Base-by-base conservation (phyloP, 2,888 invertebrate genomes). In the Oscheius sp. region DNA sequence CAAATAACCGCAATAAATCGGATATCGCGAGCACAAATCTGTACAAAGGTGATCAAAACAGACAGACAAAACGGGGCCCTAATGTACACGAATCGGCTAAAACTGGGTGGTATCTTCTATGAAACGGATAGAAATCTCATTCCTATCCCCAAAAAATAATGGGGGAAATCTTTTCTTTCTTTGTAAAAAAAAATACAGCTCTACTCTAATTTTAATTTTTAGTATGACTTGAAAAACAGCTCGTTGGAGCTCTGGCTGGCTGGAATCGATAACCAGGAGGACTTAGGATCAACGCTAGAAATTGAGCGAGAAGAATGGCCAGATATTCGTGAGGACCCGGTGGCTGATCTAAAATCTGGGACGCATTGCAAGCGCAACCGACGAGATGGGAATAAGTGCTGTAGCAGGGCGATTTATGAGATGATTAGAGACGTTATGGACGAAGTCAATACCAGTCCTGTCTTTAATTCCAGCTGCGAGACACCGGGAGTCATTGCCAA, bases 271-370 rank as follows among this genome's bases (percentile, higher is more conserved):
- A 20, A 15, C 25, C 48, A 48, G 12, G 48, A 48, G 12, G 48
- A 48, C 12, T 25, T 48, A 4, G 48, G 48, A 23, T 48, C 48
- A 48, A 48, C 48, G 25, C 12, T 48, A 25, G 48, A 48, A 25
- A 48, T 48, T 12, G 55, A 31, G 20, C 55, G 55, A 20, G 55
- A 55, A 20, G 55, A 55, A 3, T 55, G 55, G 55, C 20, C 55
- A 10, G 55, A 55, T 20, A 55, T 55, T 17, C 33, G 55, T 10
- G 33, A 33, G 20, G 55, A 55, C 34, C 55, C 55, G 17, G n/a
- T 55, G n/a, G 55, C 55, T 12, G 33, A 55, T 55, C 25, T 55
- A 10, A n/a, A 17, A 4, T 17, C 34, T n/a, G 55, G 55, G 34
- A 55, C 55, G n/a, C 55, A 55, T 55, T 55, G 55, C 17, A 55